A percentile compares a stretch with the other conserved stretches of the same genome.
Conservation (phyloP, 2,113 vertebrate species). For the Caloenas nicobarica region DNA sequence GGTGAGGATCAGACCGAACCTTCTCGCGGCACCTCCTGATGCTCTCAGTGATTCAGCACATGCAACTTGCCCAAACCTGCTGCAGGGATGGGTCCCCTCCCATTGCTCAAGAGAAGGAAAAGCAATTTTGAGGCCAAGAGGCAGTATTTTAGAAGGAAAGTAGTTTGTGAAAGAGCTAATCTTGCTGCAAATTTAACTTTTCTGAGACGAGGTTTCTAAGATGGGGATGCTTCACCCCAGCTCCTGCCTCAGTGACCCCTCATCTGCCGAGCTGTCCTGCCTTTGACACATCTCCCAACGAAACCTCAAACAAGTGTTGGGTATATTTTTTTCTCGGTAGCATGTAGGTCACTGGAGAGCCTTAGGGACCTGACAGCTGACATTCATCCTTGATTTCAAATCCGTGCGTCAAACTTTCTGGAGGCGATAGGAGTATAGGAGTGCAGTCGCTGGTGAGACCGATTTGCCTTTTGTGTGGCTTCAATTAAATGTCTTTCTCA, state of each 20-base stretch:
- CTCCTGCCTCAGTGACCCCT: fast-evolving
- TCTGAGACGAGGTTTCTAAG: too few species aligned
- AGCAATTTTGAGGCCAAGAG: too few species aligned
- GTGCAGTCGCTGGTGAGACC: conserved; percentile 2
- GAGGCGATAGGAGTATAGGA: conserved; percentile 5
- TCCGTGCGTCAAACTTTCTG: background rate
- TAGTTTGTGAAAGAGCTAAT: too few species aligned
- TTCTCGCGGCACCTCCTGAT: too few species aligned
- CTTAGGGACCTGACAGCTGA: conserved; percentile 35
- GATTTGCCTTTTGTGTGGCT: conserved; percentile 2
- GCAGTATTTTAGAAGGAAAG: too few species aligned
- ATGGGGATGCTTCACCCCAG: background rate
- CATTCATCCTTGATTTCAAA: background rate
- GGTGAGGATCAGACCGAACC: too few species aligned
- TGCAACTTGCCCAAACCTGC: too few species aligned
- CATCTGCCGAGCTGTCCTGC: fast-evolving
- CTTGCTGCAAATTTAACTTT: too few species aligned
- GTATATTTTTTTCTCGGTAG: background rate
- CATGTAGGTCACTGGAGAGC: conserved; percentile 50
- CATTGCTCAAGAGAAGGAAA: too few species aligned
- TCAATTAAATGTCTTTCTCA: background rate
- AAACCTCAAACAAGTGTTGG: background rate
- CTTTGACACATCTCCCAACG: background rate
- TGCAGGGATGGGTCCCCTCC: too few species aligned
- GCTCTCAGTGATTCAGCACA: too few species aligned